These are phyloP conservation scores for Sarcophaga subvicina DNA, from an alignment of 2,888 invertebrate species.

Conservation along the genomic window DNA sequence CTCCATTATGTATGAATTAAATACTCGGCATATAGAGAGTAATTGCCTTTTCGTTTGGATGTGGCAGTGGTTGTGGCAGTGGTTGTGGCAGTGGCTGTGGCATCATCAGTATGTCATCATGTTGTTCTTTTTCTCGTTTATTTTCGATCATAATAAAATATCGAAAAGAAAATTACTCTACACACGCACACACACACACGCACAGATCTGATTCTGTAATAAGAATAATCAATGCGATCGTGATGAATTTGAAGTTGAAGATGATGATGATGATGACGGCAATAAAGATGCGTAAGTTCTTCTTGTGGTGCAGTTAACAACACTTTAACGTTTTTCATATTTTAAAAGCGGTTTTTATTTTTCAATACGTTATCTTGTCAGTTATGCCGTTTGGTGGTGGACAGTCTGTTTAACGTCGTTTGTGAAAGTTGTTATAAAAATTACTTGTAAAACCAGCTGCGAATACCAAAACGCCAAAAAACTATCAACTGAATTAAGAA, in stretches of 20 bases:
- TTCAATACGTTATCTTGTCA: background rate
- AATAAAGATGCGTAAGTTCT: slow-evolving; percentile 27
- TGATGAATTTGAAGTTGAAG: background rate
- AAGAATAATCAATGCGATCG: slow-evolving; percentile 43
- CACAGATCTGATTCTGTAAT: slow-evolving; percentile 59
- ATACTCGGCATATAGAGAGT: slow-evolving; percentile 23
- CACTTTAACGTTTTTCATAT: background rate
- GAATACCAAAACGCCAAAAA: background rate
- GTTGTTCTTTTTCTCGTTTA: slow-evolving; percentile 19
- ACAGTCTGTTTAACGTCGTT: background rate
- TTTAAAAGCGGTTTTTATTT: slow-evolving; percentile 20
- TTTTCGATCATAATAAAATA: slow-evolving; percentile 31
- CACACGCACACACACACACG: background rate
- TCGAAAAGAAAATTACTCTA: slow-evolving; percentile 42
- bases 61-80: slow-evolving; percentile 47
- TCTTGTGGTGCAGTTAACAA: slow-evolving; percentile 20
- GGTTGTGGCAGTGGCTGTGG: too few relatives aligned
- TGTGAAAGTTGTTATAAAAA: slow-evolving; percentile 54
- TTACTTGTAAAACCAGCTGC: slow-evolving; percentile 41
- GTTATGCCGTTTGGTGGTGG: background rate
- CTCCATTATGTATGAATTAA: slow-evolving; percentile 40
- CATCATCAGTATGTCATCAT: slow-evolving; percentile 26
- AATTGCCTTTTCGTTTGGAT: slow-evolving; percentile 34
- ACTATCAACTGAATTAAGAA: slow-evolving; percentile 8
- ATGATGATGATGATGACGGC: slow-evolving; percentile 22